These are phyloP conservation scores for Nestor notabilis DNA, from an alignment of 2,113 vertebrate genomes.

Conservation along the genomic window DNA sequence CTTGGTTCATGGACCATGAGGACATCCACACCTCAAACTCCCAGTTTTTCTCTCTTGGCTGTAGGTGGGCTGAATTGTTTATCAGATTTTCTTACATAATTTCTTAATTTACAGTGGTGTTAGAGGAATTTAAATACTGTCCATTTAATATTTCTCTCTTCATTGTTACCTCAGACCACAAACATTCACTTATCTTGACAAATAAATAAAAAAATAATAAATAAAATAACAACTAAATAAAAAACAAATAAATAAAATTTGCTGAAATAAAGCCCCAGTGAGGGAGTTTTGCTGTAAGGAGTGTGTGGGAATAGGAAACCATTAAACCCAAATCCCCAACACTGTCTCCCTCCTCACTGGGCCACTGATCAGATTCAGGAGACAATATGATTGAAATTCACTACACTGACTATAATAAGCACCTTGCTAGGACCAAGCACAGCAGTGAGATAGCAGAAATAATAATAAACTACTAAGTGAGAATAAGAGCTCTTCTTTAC, in stretches of 20 bases:
- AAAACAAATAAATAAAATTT: too few relatives aligned
- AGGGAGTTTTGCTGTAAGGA: background rate
- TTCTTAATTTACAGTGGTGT: background rate
- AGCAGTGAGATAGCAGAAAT: background rate
- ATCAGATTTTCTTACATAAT: background rate
- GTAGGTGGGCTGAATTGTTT: background rate
- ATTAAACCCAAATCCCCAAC: background rate
- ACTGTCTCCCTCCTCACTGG: background rate
- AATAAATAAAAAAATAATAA: too few relatives aligned
- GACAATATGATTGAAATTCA: background rate
- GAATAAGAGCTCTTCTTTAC: background rate
- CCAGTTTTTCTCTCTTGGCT: background rate
- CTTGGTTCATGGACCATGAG: fast-evolving
- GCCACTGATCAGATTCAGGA: background rate
- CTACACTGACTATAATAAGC: background rate
- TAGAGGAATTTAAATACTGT: background rate
- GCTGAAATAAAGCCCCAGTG: background rate
- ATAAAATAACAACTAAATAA: too few relatives aligned
- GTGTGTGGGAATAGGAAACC: background rate
- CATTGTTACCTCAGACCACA: background rate
- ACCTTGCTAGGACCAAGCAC: background rate
- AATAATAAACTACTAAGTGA: background rate
- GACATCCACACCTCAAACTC: background rate
- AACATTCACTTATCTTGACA: background rate
- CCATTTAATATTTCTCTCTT: background rate